Evolutionary conservation across 2,888 invertebrate species (phyloP), one percentile per base, ranked within the genome.

Genomic region (Ophioninae sp.): DNA sequence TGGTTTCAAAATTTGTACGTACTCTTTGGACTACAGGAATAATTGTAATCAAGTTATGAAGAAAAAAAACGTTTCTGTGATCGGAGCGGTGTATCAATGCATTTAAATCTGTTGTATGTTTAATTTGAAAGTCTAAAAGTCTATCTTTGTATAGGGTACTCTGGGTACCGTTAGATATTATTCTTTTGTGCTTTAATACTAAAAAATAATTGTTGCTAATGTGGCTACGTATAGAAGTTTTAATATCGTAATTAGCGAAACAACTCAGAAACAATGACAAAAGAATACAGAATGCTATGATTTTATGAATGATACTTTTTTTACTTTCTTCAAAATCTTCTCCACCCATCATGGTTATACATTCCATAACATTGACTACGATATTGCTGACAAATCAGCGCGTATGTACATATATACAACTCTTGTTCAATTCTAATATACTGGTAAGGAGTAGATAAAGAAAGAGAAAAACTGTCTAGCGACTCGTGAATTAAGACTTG

Each of bases 1-100:
- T 87, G 87, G 86, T 62, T 84, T 6, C 88, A 87, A 84, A 83
- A 83, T 57, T 10, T 89, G 0, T 72, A 82, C 20, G 7, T 86
- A 21, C 65, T 90, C 1, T 83, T 89, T 44, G 79, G 81, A 77
- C 65, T 76, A 0, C 7, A 79, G 37, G 37, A 62, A 56, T 69
- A 74, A 59, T 74, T 50, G 39, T 65, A 39, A 65, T 6, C 37
- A 10, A 62, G 23, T 50, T 57, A 21, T 39, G 2, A 39, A n/a
- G 17, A 30, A 41, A 10, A 5, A 68, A 62, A n/a, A n/a, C n/a
- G n/a, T n/a, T n/a, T n/a, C 3, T 7, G 65, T 30, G 10, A 77
- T 30, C n/a, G 8, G 1, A 7, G 1, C 64, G 30, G 0, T 10
- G 13, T 13, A 17, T 7, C 7, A 30, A 64, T 30, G 64, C 10